Evolutionary conservation across 2,888 invertebrate species (phyloP), one percentile per base, ranked within the genome.

Genomic region (Torymus tubicola): DNA sequence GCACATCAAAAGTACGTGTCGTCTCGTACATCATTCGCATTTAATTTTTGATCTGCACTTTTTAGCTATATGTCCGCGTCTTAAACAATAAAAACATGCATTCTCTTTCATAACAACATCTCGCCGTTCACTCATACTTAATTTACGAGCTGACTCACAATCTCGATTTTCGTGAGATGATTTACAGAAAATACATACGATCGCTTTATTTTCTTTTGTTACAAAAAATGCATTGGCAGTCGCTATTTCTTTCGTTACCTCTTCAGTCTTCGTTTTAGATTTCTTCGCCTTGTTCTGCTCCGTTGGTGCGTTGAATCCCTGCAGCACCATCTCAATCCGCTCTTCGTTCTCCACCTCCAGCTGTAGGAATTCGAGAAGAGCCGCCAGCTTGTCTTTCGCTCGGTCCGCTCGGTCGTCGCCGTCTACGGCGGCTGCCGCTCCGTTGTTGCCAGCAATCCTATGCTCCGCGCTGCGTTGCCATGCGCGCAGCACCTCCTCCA

Each of bases 401-500:
- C n/a, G n/a, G n/a, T n/a, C n/a, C n/a, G n/a, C n/a, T n/a, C n/a
- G n/a, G 55, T 31, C 13, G 55, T 52, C n/a, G 82, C 75, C 58
- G 21, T 75, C 74, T n/a, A n/a, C n/a, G n/a, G n/a, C n/a, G n/a
- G n/a, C n/a, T n/a, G n/a, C 5, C 53, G 8, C n/a, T 2, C 24
- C 61, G 10, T 3, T 21, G 18, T 0, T n/a, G n/a, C n/a, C n/a
- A n/a, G n/a, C n/a, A n/a, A n/a, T n/a, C n/a, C n/a, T 61, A 21
- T 61, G 21, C 21, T 21, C 8, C 5, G 3, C n/a, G n/a, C 57
- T n/a, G 18, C 60, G 3, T 18, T 60, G 64, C 86, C 86, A 87
- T 2, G 81, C 81, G 58, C 83, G 55, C 31, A 86, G 69, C 5
- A 84, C 58, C 5, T 82, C 83, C 14, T 85, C 85, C 12, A 85